phyloP scores from a whole-genome alignment of 2,113 vertebrate genomes.

The Nycticryphes semicollaris region DNA sequence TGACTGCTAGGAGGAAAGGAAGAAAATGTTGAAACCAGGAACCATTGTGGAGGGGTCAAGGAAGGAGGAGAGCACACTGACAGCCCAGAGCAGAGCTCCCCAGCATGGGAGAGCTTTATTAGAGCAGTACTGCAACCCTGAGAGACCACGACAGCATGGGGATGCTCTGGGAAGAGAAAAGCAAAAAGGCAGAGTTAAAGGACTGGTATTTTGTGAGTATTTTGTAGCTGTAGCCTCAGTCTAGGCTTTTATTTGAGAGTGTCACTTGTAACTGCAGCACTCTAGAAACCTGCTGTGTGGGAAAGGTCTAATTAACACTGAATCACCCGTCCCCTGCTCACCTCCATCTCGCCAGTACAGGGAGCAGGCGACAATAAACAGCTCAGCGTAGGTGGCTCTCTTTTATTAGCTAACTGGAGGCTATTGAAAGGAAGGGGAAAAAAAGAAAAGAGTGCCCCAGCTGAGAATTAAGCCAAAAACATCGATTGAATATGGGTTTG shows the following conservation, averaged over 20 bases:
- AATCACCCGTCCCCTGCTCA: not conserved
- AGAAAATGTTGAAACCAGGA: not conserved
- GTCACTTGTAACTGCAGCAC: not conserved
- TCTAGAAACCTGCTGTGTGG: not conserved
- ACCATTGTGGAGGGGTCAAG: not conserved
- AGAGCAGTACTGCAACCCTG: not conserved
- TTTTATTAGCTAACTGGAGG: slow-evolving; percentile 1
- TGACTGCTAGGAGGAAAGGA: not conserved
- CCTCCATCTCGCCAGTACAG: rapidly evolving
- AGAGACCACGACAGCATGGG: not conserved
- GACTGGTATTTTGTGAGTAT: not conserved
- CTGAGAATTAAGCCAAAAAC: not conserved
- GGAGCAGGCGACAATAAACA: not conserved
- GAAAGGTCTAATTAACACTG: slow-evolving; percentile 39
- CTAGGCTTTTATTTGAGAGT: slow-evolving; percentile 4
- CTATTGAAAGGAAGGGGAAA: not conserved
- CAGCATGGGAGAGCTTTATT: rapidly evolving
- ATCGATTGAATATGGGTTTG: not conserved
- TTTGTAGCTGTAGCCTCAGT: not conserved
- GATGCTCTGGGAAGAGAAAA: not conserved
- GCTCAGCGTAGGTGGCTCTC: not conserved
- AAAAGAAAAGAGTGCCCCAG: not conserved
- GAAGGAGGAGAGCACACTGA: not conserved
- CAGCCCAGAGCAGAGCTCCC: not conserved
- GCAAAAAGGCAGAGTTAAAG: not conserved